phyloP scores from a whole-genome alignment of 2,888 invertebrate genomes.

The Aethes cnicana region DNA sequence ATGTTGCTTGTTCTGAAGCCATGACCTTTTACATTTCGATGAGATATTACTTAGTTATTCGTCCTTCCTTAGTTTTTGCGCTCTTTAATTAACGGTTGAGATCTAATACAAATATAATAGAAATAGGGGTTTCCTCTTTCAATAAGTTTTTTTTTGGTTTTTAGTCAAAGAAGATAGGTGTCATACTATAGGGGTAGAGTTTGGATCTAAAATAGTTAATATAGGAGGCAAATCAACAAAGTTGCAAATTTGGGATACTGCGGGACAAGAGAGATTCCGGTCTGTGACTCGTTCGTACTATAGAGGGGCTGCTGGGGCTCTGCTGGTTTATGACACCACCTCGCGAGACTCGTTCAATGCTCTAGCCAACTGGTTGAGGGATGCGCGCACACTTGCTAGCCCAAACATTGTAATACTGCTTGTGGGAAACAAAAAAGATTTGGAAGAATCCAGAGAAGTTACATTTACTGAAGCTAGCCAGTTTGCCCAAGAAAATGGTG shows the following conservation, averaged over 20 bases:
- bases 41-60: background rate
- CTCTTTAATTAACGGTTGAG: too few species aligned
- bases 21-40: background rate
- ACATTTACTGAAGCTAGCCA: slow-evolving; percentile 91
- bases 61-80: too few species aligned
- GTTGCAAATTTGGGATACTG: slow-evolving; percentile 93
- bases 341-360: slow-evolving; percentile 96
- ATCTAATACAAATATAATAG: background rate
- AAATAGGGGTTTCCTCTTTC: too few species aligned
- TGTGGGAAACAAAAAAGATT: slow-evolving; percentile 91
- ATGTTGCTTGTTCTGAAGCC: background rate
- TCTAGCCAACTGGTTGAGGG: slow-evolving; percentile 91
- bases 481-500: slow-evolving; percentile 93
- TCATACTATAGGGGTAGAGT: slow-evolving; percentile 93
- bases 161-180: slow-evolving; percentile 91
- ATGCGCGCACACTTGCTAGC: slow-evolving; percentile 90
- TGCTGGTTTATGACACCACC: slow-evolving; percentile 94
- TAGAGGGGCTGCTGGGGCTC: slow-evolving; percentile 94
- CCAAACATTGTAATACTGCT: slow-evolving; percentile 91
- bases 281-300: slow-evolving; percentile 94
- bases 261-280: slow-evolving; percentile 98
- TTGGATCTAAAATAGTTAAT: slow-evolving; percentile 92
- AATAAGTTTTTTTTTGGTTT: slow-evolving; percentile 43
- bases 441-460: slow-evolving; percentile 90
- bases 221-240: slow-evolving; percentile 92